These are phyloP conservation scores for Halichondria panicea DNA, from an alignment of 37 sponge, comb jelly and placozoan genomes.

Conservation along the genomic window DNA sequence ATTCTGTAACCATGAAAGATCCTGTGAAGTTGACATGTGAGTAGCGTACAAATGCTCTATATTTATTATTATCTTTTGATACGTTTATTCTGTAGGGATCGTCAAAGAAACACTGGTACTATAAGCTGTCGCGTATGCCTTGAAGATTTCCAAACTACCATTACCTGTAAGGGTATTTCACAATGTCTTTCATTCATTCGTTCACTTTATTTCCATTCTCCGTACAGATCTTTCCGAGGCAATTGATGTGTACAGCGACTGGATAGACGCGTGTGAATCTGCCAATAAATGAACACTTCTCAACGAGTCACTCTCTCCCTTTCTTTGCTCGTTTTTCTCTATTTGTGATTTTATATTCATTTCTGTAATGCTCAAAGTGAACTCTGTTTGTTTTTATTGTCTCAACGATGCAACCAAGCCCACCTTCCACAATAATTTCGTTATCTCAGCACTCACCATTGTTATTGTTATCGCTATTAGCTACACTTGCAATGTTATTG, in stretches of 20 bases:
- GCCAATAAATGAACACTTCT: constrained; percentile 82
- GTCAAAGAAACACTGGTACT: constrained; percentile 76
- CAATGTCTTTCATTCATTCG: background rate
- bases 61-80: background rate
- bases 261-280: constrained; percentile 99
- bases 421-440: too few relatives aligned
- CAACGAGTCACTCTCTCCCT: too few relatives aligned
- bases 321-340: too few relatives aligned
- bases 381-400: too few relatives aligned
- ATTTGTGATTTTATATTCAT: too few relatives aligned
- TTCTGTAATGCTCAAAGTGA: too few relatives aligned
- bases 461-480: too few relatives aligned
- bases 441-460: too few relatives aligned
- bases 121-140: constrained; percentile 91
- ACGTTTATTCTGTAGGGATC: constrained; percentile 50
- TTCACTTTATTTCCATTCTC: background rate
- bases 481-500: too few relatives aligned
- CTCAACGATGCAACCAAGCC: too few relatives aligned
- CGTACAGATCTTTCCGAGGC: constrained; percentile 90
- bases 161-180: constrained; percentile 74
- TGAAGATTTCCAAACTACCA: constrained; percentile 94
- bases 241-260: constrained; percentile 99
- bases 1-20: constrained; percentile 98
- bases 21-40: constrained; percentile 96
- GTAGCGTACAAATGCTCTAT: background rate